Conservation (phyloP, 2,888 invertebrate genomes). For the Agrochola lota region DNA sequence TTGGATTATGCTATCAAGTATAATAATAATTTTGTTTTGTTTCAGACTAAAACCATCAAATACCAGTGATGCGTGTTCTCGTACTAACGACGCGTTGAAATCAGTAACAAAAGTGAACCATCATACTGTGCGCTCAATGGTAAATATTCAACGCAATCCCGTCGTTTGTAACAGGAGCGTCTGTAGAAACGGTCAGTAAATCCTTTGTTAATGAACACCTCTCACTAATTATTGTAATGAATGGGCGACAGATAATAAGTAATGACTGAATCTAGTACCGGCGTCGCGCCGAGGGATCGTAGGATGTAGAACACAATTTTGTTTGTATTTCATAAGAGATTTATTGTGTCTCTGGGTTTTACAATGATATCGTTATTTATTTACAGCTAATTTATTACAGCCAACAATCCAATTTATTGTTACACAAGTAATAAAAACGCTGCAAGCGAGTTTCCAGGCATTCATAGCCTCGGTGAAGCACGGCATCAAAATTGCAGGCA, state of each 20-base stretch:
- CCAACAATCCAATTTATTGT: background rate
- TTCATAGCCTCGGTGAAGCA: too few relatives aligned
- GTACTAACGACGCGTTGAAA: background rate
- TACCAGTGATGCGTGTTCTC: background rate
- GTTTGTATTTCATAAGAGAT: conserved; percentile 2
- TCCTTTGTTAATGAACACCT: conserved; percentile 27
- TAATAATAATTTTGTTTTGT: conserved; percentile 10
- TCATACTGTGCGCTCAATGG: conserved; percentile 13
- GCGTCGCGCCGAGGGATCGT: too few relatives aligned
- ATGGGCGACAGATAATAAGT: conserved; percentile 24
- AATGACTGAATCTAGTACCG: conserved; percentile 1
- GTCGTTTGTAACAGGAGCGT: background rate
- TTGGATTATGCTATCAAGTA: background rate
- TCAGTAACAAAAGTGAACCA: background rate
- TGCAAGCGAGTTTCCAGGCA: too few relatives aligned
- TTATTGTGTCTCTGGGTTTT: background rate
- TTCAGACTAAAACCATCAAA: conserved; percentile 1
- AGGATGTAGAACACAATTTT: background rate
- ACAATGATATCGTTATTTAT: background rate
- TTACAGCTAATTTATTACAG: background rate
- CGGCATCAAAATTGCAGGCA: too few relatives aligned
- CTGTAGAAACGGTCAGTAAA: conserved; percentile 14
- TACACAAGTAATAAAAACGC: background rate
- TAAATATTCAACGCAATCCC: background rate
- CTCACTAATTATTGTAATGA: conserved; percentile 28